Evolutionary conservation across 1,140 invertebrate species (phyloP).

Genomic region (Sminthurides bifidus): DNA sequence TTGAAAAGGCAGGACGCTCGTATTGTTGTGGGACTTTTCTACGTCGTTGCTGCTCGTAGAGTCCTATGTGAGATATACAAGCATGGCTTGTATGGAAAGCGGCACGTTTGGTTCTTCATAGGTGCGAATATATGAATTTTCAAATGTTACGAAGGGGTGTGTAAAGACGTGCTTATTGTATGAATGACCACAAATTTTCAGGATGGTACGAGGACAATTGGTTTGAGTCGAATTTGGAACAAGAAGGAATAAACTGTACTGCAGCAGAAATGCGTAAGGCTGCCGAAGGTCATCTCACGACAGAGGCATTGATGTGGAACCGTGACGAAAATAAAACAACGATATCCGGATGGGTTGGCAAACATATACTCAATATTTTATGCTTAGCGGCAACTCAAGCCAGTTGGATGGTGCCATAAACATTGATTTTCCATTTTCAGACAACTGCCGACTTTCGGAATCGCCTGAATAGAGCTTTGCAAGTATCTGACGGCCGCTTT

Average conservation of each 20-base stretch:
- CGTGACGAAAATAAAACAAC: constrained; percentile 78
- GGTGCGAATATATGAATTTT: constrained; percentile 45
- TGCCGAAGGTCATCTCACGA: constrained; percentile 93
- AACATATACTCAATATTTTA: background rate
- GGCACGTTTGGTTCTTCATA: constrained; percentile 99
- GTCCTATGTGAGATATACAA: constrained; percentile 97
- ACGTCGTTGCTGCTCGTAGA: constrained; percentile 85
- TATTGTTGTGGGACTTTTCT: constrained; percentile 96
- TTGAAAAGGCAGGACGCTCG: constrained; percentile 64
- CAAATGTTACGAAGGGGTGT: background rate
- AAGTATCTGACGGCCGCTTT: constrained; percentile 64
- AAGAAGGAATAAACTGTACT: constrained; percentile 80
- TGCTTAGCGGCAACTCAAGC: background rate
- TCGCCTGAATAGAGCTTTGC: constrained; percentile 63
- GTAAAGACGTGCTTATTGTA: background rate
- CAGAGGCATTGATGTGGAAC: constrained; percentile 96
- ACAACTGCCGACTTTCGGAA: constrained; percentile 46
- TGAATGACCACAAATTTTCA: too few relatives aligned
- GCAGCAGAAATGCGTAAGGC: constrained; percentile 82
- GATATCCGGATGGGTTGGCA: constrained; percentile 73
- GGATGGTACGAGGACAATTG: constrained; percentile 99
- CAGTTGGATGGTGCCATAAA: background rate
- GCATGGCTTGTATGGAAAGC: constrained; percentile 84
- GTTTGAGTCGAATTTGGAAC: constrained; percentile 63
- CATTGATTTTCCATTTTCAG: constrained; percentile 38